A percentile compares a stretch with the other conserved stretches of the same genome.
These are phyloP conservation scores for Xestia c-nigrum DNA, from an alignment of 2,888 invertebrate genomes.

Conservation along the genomic window DNA sequence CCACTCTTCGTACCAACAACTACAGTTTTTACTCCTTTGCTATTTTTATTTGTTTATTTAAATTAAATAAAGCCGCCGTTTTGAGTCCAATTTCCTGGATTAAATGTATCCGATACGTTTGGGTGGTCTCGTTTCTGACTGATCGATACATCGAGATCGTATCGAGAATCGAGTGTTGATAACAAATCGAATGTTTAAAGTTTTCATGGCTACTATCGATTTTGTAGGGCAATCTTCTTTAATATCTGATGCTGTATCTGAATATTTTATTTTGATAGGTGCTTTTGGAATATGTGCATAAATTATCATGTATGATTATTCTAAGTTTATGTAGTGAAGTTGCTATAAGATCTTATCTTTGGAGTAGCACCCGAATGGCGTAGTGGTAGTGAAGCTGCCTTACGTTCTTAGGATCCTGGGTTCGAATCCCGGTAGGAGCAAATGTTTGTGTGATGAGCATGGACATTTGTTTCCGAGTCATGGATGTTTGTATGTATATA, in stretches of 20 bases:
- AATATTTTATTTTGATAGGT: slow-evolving; percentile 31
- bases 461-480: too few relatives aligned
- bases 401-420: too few relatives aligned
- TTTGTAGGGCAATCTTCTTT: slow-evolving; percentile 30
- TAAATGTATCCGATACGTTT: slow-evolving; percentile 69
- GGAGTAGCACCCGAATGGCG: too few relatives aligned
- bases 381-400: too few relatives aligned
- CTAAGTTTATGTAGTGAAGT: neutral
- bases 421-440: too few relatives aligned
- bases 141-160: slow-evolving; percentile 75
- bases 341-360: neutral
- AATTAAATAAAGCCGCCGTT: slow-evolving; percentile 62
- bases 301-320: slow-evolving; percentile 14
- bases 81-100: slow-evolving; percentile 64
- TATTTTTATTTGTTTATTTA: slow-evolving; percentile 57
- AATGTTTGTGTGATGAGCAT: too few relatives aligned
- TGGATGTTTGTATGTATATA: too few relatives aligned
- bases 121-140: slow-evolving; percentile 80
- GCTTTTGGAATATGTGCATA: slow-evolving; percentile 38
- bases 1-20: slow-evolving; percentile 8
- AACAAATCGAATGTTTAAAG: slow-evolving; percentile 69
- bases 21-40: slow-evolving; percentile 10
- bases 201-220: slow-evolving; percentile 47
- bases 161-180: slow-evolving; percentile 73
- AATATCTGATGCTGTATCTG: slow-evolving; percentile 38